These are phyloP conservation scores for Nemotelus nigrinus DNA, from an alignment of 2,888 invertebrate species.

Conservation along the genomic window DNA sequence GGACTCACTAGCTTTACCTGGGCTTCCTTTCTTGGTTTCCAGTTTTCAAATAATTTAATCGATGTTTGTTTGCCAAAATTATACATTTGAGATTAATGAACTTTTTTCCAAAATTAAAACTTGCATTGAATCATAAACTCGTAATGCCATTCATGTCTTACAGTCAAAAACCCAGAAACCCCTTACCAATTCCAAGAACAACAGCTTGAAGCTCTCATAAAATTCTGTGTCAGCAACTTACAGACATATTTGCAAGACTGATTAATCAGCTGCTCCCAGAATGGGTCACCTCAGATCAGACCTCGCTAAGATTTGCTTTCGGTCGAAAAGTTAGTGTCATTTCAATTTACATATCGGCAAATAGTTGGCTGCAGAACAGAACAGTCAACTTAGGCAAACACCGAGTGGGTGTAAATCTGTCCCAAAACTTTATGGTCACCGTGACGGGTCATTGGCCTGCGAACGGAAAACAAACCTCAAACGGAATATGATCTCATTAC, in stretches of 20 bases:
- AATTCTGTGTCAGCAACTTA: constrained; percentile 22
- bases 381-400: constrained; percentile 28
- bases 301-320: constrained; percentile 1
- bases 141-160: no score
- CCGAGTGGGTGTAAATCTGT: constrained; percentile 25
- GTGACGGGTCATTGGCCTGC: constrained; percentile 21
- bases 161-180: no score
- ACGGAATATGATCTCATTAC: constrained; percentile 1
- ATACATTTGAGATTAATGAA: no score
- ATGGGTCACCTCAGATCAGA: not conserved
- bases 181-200: constrained; percentile 6
- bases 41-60: no score
- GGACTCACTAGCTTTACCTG: no score
- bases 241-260: constrained; percentile 26
- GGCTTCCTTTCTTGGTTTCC: no score
- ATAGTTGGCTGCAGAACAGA: not conserved
- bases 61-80: no score
- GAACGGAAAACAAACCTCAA: not conserved
- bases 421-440: constrained; percentile 6
- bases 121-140: not conserved
- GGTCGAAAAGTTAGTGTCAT: not conserved
- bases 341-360: constrained; percentile 38
- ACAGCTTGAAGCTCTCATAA: constrained; percentile 10
- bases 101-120: not conserved
- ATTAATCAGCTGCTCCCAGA: constrained; percentile 30